Conservation (phyloP, 2,888 invertebrate genomes). For the Strigamia maritima region DNA sequence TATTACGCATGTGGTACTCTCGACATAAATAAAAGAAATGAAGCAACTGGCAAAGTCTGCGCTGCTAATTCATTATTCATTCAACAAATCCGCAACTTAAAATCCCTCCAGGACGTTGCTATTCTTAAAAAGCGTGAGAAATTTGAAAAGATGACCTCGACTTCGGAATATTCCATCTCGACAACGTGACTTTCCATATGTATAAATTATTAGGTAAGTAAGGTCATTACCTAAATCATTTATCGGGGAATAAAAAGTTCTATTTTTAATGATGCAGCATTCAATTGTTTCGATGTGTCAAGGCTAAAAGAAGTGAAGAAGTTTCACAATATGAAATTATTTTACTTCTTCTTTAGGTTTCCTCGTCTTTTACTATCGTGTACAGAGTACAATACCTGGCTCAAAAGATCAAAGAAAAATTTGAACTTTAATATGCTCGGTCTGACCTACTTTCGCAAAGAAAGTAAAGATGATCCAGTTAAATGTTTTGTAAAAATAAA, state of each 20-base stretch:
- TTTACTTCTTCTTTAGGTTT: background rate
- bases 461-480: too few relatives aligned
- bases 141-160: conserved; percentile 7
- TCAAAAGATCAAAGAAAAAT: too few relatives aligned
- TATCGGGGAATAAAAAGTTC: background rate
- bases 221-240: background rate
- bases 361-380: background rate
- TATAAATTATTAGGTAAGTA: background rate
- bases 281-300: background rate
- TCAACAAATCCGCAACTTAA: conserved; percentile 13
- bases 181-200: background rate
- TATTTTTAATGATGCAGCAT: background rate
- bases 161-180: background rate
- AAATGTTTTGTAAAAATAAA: too few relatives aligned
- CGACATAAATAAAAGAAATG: background rate
- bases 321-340: background rate
- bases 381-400: too few relatives aligned
- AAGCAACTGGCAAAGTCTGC: background rate
- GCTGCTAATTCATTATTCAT: conserved; percentile 16
- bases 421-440: too few relatives aligned
- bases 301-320: background rate
- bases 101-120: background rate
- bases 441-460: too few relatives aligned
- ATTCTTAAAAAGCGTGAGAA: conserved; percentile 1
- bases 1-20: background rate